Conservation (phyloP, 2,888 invertebrate species). For the Clepsis dumicolana region DNA sequence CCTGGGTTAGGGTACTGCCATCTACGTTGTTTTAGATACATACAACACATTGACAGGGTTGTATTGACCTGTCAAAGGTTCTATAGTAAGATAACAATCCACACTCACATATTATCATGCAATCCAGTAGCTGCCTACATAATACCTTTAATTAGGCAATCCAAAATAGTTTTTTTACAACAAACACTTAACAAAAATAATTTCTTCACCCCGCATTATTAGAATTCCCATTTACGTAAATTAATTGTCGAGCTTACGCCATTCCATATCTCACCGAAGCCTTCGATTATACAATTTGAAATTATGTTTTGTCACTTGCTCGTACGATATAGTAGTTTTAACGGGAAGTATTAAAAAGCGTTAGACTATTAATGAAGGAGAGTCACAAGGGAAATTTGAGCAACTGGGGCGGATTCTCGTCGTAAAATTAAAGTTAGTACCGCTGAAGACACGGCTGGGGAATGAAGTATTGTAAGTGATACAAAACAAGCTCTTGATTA, state of each 20-base stretch:
- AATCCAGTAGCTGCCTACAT: too few species aligned
- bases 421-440: slow-evolving; percentile 34
- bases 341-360: slow-evolving; percentile 6
- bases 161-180: too few species aligned
- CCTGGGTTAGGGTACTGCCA: too few species aligned
- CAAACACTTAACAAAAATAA: neutral
- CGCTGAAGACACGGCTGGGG: slow-evolving; percentile 22
- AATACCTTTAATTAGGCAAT: too few species aligned
- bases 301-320: neutral
- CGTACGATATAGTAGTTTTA: neutral
- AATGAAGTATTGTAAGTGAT: slow-evolving; percentile 15
- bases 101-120: too few species aligned
- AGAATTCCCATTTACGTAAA: slow-evolving; percentile 1
- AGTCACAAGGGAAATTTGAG: slow-evolving; percentile 38
- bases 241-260: neutral
- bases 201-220: neutral
- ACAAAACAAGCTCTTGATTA: slow-evolving; percentile 3
- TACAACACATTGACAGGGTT: too few species aligned
- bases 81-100: too few species aligned
- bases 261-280: neutral
- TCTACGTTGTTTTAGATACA: too few species aligned
- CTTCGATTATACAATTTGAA: neutral
- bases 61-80: too few species aligned
- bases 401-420: slow-evolving; percentile 19
- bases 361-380: slow-evolving; percentile 31